A percentile compares a stretch with the other conserved stretches of the same genome.
Evolutionary conservation across 1,140 invertebrate species (phyloP).

Genomic region (Lerema accius): DNA sequence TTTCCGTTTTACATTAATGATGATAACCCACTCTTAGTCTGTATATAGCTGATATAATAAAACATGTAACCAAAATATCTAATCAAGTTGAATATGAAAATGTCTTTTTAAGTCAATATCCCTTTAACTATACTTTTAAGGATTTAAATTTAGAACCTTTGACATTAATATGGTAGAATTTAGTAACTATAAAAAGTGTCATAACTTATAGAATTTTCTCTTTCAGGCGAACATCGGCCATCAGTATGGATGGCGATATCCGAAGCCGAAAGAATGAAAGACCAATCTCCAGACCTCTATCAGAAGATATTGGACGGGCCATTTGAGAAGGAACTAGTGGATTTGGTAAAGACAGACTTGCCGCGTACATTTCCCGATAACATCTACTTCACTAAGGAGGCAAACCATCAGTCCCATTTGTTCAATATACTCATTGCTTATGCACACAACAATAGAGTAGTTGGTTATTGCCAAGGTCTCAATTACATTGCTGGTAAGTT

Average conservation of each 20-base stretch:
- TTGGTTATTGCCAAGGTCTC: slow-evolving; percentile 97
- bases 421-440: slow-evolving; percentile 95
- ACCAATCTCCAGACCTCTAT: slow-evolving; percentile 87
- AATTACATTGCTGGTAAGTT: slow-evolving; percentile 92
- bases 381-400: slow-evolving; percentile 92
- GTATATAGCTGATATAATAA: too few relatives aligned
- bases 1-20: too few relatives aligned
- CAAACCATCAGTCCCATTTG: slow-evolving; percentile 88
- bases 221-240: slow-evolving; percentile 86
- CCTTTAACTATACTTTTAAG: too few relatives aligned
- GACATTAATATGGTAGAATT: too few relatives aligned
- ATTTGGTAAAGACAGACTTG: slow-evolving; percentile 92
- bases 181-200: too few relatives aligned
- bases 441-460: slow-evolving; percentile 92
- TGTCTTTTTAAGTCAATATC: too few relatives aligned
- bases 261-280: slow-evolving; percentile 88
- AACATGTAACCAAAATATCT: too few relatives aligned
- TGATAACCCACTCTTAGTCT: too few relatives aligned
- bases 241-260: slow-evolving; percentile 93
- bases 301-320: slow-evolving; percentile 86
- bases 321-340: slow-evolving; percentile 87
- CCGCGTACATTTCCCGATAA: slow-evolving; percentile 97
- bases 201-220: not conserved
- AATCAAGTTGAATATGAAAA: too few relatives aligned
- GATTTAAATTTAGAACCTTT: too few relatives aligned